Base-by-base conservation (phyloP, 1,140 invertebrate genomes). In the Brachionus calyciflorus region DNA sequence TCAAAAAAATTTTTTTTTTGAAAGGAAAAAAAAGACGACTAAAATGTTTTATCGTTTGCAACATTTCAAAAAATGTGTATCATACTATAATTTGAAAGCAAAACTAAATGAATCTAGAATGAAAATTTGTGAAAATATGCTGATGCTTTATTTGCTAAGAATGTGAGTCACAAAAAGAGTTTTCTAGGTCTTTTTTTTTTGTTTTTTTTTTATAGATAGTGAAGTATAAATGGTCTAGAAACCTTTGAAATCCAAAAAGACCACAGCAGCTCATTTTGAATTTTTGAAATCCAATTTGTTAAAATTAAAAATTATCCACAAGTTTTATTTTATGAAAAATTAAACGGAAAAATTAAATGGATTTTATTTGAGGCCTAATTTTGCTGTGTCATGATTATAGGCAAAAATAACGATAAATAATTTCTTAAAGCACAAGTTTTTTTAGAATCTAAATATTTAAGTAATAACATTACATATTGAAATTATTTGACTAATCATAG, bases 61-160 rank as follows among this genome's bases (percentile, higher is more conserved):
- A 60, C 37, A 37, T 60, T 60, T 60, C 55, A 37, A 60, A 40
- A 14, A 40, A 60, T n/a, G 33, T 24, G 53, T 55, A n/a, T n/a
- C n/a, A n/a, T n/a, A n/a, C n/a, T n/a, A n/a, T n/a, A 55, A 55
- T 14, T 55, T 55, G 55, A 28, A 37, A 33, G 55, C 55, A 60
- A 60, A 60, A 60, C 55, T 60, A 60, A 60, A 17, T 55, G 24
- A 55, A 55, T 55, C n/a, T n/a, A n/a, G n/a, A n/a, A n/a, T n/a
- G n/a, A n/a, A n/a, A n/a, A n/a, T n/a, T n/a, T n/a, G n/a, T n/a
- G n/a, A n/a, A n/a, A n/a, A n/a, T n/a, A n/a, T n/a, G n/a, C n/a
- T n/a, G n/a, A n/a, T n/a, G n/a, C n/a, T n/a, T n/a, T n/a, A n/a
- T n/a, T n/a, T n/a, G n/a, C n/a, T n/a, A n/a, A n/a, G n/a, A n/a